Percentiles rank a stretch among this genome's conserved stretches.
Evolutionary conservation across 2,888 invertebrate species (phyloP).

Genomic region (Agrochola macilenta): DNA sequence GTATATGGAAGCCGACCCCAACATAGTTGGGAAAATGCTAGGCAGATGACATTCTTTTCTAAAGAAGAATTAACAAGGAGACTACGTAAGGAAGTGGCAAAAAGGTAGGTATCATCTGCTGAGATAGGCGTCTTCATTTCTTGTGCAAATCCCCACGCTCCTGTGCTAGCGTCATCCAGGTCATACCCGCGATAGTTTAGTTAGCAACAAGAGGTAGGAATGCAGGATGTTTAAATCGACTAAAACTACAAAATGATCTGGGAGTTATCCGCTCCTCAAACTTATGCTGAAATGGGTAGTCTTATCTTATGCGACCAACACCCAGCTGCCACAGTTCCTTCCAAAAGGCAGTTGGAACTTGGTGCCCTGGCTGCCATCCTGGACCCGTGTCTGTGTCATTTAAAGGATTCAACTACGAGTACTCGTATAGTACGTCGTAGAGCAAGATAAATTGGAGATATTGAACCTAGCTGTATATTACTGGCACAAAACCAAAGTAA

Average conservation of each 20-base stretch:
- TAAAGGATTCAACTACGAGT: not conserved
- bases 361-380: not conserved
- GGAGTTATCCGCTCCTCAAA: not conserved
- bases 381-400: not conserved
- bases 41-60: no score
- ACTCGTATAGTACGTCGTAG: not conserved
- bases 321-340: not conserved
- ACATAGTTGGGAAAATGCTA: no score
- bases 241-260: no score
- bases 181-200: not conserved
- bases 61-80: no score
- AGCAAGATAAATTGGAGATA: not conserved
- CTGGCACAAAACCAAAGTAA: not conserved
- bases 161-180: not conserved
- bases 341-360: not conserved
- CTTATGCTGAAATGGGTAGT: not conserved
- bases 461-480: not conserved
- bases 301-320: not conserved
- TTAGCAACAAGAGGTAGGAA: not conserved
- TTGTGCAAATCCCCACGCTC: no score
- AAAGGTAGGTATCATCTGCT: not conserved
- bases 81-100: no score
- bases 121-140: not conserved
- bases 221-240: no score
- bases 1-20: no score